Evolutionary conservation across 2,113 vertebrate genomes (phyloP).

Genomic region (Callorhinus ursinus): DNA sequence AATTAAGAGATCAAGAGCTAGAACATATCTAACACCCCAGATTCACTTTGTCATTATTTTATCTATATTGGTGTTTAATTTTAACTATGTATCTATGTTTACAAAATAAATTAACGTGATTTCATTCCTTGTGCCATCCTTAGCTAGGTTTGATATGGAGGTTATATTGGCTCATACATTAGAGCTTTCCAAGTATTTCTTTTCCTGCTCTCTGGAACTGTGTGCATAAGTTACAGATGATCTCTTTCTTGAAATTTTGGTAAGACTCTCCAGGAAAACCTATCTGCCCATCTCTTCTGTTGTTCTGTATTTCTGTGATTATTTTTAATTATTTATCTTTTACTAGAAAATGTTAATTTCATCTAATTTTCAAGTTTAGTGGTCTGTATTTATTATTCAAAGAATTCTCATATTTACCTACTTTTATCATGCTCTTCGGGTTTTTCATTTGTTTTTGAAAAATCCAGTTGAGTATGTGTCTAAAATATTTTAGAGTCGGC

Average conservation of each 20-base stretch:
- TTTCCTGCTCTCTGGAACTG: not conserved
- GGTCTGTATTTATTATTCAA: not conserved
- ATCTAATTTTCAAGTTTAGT: not conserved
- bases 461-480: not conserved
- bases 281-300: not conserved
- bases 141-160: not conserved
- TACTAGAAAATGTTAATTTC: not conserved
- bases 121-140: not conserved
- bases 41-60: not conserved
- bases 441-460: not conserved
- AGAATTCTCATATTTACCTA: not conserved
- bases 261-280: not conserved
- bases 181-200: not conserved
- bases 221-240: not conserved
- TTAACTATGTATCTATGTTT: not conserved
- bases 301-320: not conserved
- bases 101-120: not conserved
- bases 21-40: not conserved
- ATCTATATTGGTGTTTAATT: not conserved
- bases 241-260: not conserved
- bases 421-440: not conserved
- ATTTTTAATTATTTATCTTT: not conserved
- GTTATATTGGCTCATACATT: not conserved
- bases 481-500: not conserved
- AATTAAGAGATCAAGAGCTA: not conserved